These are phyloP conservation scores for Dendrolimus houi DNA, from an alignment of 2,888 invertebrate species.

Conservation along the genomic window DNA sequence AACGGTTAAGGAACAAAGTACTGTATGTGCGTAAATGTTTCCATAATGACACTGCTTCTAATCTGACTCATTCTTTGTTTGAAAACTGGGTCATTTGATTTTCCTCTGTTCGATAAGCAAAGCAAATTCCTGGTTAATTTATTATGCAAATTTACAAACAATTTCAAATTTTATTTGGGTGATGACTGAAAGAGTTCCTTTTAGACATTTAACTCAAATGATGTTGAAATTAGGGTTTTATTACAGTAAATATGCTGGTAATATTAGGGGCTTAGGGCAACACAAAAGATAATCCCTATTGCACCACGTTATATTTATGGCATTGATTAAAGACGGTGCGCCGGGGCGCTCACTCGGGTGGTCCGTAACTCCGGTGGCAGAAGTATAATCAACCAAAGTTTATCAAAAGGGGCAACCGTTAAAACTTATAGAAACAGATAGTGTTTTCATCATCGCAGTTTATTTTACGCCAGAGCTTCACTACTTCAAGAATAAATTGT, in stretches of 20 bases:
- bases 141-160: neutral
- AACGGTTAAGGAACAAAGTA: constrained; percentile 2
- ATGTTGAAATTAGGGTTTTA: constrained; percentile 30
- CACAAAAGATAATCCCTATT: constrained; percentile 52
- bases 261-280: constrained; percentile 23
- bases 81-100: constrained; percentile 56
- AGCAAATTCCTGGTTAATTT: constrained; percentile 12
- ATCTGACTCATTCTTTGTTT: constrained; percentile 63
- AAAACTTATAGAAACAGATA: constrained; percentile 47
- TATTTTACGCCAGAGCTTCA: constrained; percentile 19
- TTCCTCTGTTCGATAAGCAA: constrained; percentile 42
- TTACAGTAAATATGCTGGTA: constrained; percentile 23
- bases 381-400: constrained; percentile 41
- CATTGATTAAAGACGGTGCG: constrained; percentile 28
- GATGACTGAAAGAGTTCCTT: neutral
- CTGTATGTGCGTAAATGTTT: constrained; percentile 32
- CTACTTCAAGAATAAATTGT: constrained; percentile 13
- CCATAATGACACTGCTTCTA: constrained; percentile 33
- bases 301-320: constrained; percentile 60
- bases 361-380: constrained; percentile 40
- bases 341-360: constrained; percentile 47
- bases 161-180: neutral
- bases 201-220: neutral
- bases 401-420: constrained; percentile 46
- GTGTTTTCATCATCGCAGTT: constrained; percentile 24